Base-by-base conservation (phyloP, 2,888 invertebrate genomes). In the Conops quadrifasciatus region DNA sequence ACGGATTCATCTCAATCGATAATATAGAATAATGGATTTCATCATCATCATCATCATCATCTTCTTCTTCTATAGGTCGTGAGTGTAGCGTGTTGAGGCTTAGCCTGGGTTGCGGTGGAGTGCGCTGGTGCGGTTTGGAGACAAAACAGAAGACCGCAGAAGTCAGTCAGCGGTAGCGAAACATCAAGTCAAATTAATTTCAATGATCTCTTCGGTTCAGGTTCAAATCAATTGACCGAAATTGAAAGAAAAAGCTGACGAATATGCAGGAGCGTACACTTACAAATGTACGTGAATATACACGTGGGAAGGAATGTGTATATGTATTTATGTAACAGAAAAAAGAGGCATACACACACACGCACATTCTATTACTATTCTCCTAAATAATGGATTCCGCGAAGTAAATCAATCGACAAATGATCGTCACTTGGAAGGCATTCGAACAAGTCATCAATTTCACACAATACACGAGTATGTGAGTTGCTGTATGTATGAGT, bases 221-320 rank as follows among this genome's bases (percentile, higher is more conserved):
- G 64, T 64, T 66, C 53, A 47, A 36, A 36, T 66, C 66, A 66
- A 66, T 66, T 66, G 66, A 66, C 28, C 51, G 56, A 28, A 66
- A 56, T 66, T 56, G 66, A 66, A 47, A 26, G 24, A 64, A 64
- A 65, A 28, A n/a, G 13, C 49, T 36, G 36, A 7, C 9, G 36
- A 36, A 36, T 36, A 36, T 36, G 36, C 4, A 4, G 4, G 36
- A 36, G 36, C 4, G 36, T 36, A 9, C 9, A 36, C n/a, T n/a
- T n/a, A n/a, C n/a, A n/a, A n/a, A n/a, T n/a, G n/a, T 4, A 36
- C 4, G 36, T 36, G 21, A 9, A n/a, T 53, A 53, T n/a, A 21
- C n/a, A 53, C 11, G 21, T 53, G 4, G 5, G 49, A 15, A 45
- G 15, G 45, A 13, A 45, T 19, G 49, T 49, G 4, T 49, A 13